Evolutionary conservation across 2,113 vertebrate genomes (phyloP).

Genomic region (Micronisus gabar): DNA sequence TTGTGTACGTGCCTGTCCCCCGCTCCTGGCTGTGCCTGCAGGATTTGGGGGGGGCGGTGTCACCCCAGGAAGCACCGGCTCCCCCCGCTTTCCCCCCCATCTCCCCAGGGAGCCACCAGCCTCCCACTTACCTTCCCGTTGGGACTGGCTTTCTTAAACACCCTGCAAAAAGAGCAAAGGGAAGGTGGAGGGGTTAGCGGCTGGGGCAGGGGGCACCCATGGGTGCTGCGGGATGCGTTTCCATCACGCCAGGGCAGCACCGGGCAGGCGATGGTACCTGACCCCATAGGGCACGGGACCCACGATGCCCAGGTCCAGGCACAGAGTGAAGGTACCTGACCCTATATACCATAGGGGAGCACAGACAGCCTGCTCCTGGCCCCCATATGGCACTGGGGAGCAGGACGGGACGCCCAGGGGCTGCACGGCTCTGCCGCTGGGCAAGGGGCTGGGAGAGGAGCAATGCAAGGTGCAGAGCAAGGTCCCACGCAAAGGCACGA

Average conservation of each 20-base stretch:
- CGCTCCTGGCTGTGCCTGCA: fast-evolving
- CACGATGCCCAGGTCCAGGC: not conserved
- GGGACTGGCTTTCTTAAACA: constrained; percentile 91
- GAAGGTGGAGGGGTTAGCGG: not conserved
- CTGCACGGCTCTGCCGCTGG: not conserved
- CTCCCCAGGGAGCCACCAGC: not conserved
- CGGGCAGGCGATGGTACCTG: not conserved
- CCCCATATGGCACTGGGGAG: not conserved
- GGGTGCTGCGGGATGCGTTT: not conserved
- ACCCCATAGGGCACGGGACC: not conserved
- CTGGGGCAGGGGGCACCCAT: not conserved
- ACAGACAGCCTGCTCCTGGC: not conserved
- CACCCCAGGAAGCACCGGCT: not conserved
- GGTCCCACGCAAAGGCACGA: too few species aligned
- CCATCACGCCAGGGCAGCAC: not conserved
- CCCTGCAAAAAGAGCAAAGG: constrained; percentile 71
- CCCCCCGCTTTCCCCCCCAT: fast-evolving
- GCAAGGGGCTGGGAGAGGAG: not conserved
- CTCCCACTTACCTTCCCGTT: constrained; percentile 72
- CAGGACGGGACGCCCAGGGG: not conserved
- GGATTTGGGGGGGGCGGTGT: not conserved
- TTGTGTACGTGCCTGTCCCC: not conserved
- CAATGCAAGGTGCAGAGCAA: not conserved
- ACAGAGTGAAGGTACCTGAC: not conserved
- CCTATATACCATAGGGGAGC: not conserved